Percentiles rank a stretch among this genome's conserved stretches.
phyloP scores from a whole-genome alignment of 1,140 invertebrate genomes.

The Muscidifurax raptorellus region DNA sequence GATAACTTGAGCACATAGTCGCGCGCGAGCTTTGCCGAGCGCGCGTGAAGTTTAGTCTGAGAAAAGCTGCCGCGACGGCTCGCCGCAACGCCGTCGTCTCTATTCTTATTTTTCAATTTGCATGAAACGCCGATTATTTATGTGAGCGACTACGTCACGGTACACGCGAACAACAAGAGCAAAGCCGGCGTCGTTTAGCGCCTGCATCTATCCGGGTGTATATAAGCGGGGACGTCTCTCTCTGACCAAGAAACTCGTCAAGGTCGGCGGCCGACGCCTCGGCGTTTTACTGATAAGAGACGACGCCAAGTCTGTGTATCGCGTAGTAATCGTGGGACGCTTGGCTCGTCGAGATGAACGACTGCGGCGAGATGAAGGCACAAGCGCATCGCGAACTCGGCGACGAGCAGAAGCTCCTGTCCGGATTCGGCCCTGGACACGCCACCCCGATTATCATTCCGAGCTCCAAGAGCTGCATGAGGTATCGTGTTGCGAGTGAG shows the following conservation, averaged over 20 bases:
- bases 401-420: constrained; percentile 62
- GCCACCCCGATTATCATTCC: neutral
- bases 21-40: neutral
- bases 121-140: neutral
- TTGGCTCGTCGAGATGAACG: neutral
- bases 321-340: neutral
- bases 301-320: neutral
- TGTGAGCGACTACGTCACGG: neutral
- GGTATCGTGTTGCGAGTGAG: neutral
- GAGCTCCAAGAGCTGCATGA: neutral
- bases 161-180: neutral
- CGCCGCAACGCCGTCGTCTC: neutral
- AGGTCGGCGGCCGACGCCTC: neutral
- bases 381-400: constrained; percentile 56
- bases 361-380: constrained; percentile 19
- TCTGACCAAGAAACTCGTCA: neutral
- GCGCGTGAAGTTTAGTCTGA: neutral
- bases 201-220: neutral
- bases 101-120: neutral
- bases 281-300: neutral
- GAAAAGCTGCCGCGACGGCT: neutral
- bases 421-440: constrained; percentile 38
- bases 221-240: neutral
- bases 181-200: neutral
- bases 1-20: constrained; percentile 17